Evolutionary conservation across 2,888 invertebrate species (phyloP), one percentile per base, ranked within the genome.

Genomic region (Rhabditoides inermis): DNA sequence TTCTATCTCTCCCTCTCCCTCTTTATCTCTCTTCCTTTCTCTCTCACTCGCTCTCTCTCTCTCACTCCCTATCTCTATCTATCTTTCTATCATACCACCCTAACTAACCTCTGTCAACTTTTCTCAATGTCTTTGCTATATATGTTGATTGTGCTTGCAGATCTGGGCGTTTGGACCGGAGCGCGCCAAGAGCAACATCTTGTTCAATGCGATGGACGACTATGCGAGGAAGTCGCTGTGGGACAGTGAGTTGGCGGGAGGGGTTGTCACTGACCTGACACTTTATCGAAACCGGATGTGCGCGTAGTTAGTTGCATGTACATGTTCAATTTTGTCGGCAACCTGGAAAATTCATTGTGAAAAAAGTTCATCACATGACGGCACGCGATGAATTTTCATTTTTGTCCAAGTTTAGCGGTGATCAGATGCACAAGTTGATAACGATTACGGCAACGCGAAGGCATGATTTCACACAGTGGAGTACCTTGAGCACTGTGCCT

Each of bases 131-230:
- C 2, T 15, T 1, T 12, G 25, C 10, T 20, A 44, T n/a, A 35
- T 25, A 18, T n/a, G 27, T 23, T 37, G 15, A 10, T 18, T 7
- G 3, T 48, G 48, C 22, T 71, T 78, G 53, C 60, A 78, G 84
- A 79, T 98, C 64, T 94, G 92, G 92, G 85, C 88, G 3, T 86
- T 94, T 62, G 92, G 95, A 0, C 90, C 91, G 3, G 84, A 86
- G 60, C 85, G 86, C 76, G 87, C 87, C 75, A 89, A 90, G 45
- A 84, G 88, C 1, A 98, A 95, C 81, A 79, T 95, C 56, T 80
- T 98, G 41, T 78, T 98, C 3, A 94, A 94, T 78, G 82, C 84
- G 58, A 85, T 87, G 0, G 70, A 79, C 22, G 84, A 84, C 77
- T 87, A 87, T 68, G 79, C 81, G 32, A 49, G 59, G 32, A 58